Evolutionary conservation across 2,113 vertebrate genomes (phyloP).

Genomic region (Brachyhypopomus gauderio): DNA sequence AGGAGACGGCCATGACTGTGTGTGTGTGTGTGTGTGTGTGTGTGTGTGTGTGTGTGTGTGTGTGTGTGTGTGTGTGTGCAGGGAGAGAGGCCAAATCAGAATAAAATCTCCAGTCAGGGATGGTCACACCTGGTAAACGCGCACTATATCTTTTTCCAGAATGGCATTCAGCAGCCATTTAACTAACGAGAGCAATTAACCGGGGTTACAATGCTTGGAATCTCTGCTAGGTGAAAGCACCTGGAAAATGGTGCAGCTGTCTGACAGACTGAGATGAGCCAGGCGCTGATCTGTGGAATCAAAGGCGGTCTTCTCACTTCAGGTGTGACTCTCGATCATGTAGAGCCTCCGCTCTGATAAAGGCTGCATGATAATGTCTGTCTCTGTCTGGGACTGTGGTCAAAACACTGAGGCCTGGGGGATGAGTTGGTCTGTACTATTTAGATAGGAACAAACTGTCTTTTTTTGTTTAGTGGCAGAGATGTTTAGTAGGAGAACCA

Average conservation of each 20-base stretch:
- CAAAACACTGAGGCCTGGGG: background rate
- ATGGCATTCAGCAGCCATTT: constrained; percentile 57
- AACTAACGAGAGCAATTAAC: constrained; percentile 70
- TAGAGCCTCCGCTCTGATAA: background rate
- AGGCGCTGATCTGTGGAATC: constrained; percentile 20
- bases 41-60: constrained; percentile 40
- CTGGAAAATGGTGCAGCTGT: constrained; percentile 67
- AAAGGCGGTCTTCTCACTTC: constrained; percentile 4
- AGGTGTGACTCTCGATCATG: constrained; percentile 4
- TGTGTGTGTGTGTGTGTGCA: no score
- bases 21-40: background rate
- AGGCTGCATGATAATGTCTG: background rate
- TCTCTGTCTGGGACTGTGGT: constrained; percentile 4
- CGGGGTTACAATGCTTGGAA: constrained; percentile 66
- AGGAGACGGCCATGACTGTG: constrained; percentile 1
- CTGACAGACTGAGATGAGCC: constrained; percentile 49
- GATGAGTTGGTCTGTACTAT: constrained; percentile 36
- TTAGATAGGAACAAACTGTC: constrained; percentile 57
- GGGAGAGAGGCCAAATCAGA: constrained; percentile 48
- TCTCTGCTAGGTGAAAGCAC: constrained; percentile 67
- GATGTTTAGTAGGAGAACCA: constrained; percentile 44
- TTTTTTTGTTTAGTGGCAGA: constrained; percentile 48
- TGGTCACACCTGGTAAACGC: constrained; percentile 62
- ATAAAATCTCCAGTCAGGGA: constrained; percentile 36
- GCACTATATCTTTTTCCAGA: constrained; percentile 44